Percentiles rank a stretch among this genome's conserved stretches.
Evolutionary conservation across 2,888 invertebrate genomes (phyloP).

Genomic region (Polydrusus tereticollis): DNA sequence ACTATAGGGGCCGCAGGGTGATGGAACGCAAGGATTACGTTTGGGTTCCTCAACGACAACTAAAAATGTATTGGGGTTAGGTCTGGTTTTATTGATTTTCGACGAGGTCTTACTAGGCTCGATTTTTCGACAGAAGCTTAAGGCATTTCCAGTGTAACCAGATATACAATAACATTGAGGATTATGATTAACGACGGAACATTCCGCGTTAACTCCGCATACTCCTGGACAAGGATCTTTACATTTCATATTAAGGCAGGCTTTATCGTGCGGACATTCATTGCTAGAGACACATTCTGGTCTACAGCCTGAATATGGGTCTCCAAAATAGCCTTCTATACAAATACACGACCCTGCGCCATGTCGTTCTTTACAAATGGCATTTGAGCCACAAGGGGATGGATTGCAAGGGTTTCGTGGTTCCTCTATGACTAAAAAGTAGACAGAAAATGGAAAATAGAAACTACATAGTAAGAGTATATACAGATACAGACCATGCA

Average conservation of each 20-base stretch:
- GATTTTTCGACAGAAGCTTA: constrained; percentile 72
- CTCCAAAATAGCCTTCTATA: constrained; percentile 80
- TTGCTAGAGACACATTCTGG: constrained; percentile 86
- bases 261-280: constrained; percentile 78
- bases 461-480: constrained; percentile 5
- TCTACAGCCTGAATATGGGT: constrained; percentile 83
- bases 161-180: constrained; percentile 82
- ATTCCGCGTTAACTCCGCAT: constrained; percentile 84
- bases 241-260: constrained; percentile 85
- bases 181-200: constrained; percentile 81
- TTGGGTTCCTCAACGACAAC: constrained; percentile 65
- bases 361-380: constrained; percentile 80
- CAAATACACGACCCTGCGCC: constrained; percentile 84
- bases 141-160: constrained; percentile 80
- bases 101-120: constrained; percentile 60
- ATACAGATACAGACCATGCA: constrained; percentile 6
- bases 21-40: constrained; percentile 79
- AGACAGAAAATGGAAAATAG: constrained; percentile 24
- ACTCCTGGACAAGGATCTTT: constrained; percentile 83
- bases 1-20: constrained; percentile 85
- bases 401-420: constrained; percentile 82
- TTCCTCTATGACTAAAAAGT: constrained; percentile 67
- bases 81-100: constrained; percentile 19
- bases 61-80: constrained; percentile 43
- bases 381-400: constrained; percentile 84